Base-by-base conservation (phyloP, 2,888 invertebrate species). In the Endotricha flammealis region DNA sequence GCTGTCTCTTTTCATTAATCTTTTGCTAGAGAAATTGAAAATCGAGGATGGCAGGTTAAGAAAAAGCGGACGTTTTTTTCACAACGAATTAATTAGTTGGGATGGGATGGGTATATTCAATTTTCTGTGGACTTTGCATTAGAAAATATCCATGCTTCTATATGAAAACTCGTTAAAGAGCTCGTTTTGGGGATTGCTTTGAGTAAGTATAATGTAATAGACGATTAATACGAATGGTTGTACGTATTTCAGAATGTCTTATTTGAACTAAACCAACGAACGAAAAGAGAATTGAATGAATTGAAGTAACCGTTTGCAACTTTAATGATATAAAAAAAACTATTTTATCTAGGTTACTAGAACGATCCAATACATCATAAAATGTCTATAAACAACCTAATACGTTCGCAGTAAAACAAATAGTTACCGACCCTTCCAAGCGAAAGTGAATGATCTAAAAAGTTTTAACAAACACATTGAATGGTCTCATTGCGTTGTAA, bases 401-500 rank as follows among this genome's bases (percentile, higher is more conserved):
- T 24, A 32, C 25, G 10, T 13, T 32, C 4, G 11, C 10, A 32
- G 23, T 32, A 32, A 24, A 32, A 32, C 32, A 24, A 2, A 57
- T 59, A 57, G 57, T 57, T 50, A 33, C 20, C 31, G 48, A 48
- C 47, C 66, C 66, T 69, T 67, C 66, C 68, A 58, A 55, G 72
- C 70, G 76, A 66, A 69, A 79, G 79, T 83, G 82, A 83, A 69
- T 79, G 81, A 82, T 85, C 79, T 73, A 64, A 74, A 80, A 83
- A 83, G 68, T 82, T 83, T 65, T 58, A 57, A 58, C 71, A 66
- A 70, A 77, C 71, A 76, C 71, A 77, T 71, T 62, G 65, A 63
- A 53, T 56, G 55, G 50, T 56, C 71, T 69, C 76, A 74, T 72
- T 70, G 63, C 60, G 60, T 68, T 64, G 65, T 64, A 77, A 80